Conservation (phyloP, 2,113 vertebrate species). For the Calidris pygmaea region DNA sequence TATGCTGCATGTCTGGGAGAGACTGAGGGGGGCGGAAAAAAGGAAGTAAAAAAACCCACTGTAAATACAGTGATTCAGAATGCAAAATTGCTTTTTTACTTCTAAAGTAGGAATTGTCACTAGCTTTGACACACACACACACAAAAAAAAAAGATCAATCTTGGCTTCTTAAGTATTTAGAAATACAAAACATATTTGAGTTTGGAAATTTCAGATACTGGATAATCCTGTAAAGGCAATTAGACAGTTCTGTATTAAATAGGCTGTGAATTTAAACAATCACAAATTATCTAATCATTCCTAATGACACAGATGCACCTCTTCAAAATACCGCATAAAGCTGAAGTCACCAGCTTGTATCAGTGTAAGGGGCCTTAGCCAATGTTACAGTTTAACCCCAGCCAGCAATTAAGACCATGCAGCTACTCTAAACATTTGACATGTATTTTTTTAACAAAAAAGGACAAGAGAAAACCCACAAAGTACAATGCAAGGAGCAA, state of each 20-base stretch:
- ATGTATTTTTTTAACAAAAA: neutral
- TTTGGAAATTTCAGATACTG: neutral
- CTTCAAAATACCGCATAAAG: neutral
- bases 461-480: neutral
- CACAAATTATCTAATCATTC: neutral
- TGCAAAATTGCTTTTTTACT: neutral
- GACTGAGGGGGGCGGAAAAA: conserved; percentile 74
- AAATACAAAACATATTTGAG: neutral
- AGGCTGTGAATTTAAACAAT: neutral
- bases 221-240: neutral
- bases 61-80: neutral
- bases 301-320: neutral
- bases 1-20: conserved; percentile 93
- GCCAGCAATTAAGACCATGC: neutral
- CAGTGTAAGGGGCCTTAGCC: neutral
- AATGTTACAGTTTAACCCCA: neutral
- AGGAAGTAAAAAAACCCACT: neutral
- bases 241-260: neutral
- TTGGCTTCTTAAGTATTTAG: neutral
- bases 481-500: neutral
- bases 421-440: neutral
- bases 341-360: neutral
- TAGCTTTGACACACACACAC: neutral
- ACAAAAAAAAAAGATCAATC: neutral
- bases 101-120: neutral